phyloP scores from a whole-genome alignment of 2,113 vertebrate genomes.

The Empidonax alnorum region DNA sequence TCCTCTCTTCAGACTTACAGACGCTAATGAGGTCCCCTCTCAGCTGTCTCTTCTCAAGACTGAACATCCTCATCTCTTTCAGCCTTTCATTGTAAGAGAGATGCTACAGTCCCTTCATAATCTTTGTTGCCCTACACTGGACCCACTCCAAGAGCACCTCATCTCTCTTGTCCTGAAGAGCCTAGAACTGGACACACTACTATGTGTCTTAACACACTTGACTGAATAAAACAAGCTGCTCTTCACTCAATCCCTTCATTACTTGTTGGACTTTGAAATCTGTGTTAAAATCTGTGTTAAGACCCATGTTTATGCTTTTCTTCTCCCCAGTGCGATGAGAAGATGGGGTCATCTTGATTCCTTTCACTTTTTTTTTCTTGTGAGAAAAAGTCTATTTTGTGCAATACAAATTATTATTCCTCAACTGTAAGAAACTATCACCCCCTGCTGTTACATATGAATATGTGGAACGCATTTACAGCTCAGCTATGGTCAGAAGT shows the following conservation, averaged over 20 bases:
- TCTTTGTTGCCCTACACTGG: neutral
- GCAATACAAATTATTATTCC: neutral
- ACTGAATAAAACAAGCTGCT: neutral
- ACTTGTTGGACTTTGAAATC: neutral
- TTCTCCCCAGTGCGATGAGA: neutral
- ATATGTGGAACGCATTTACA: neutral
- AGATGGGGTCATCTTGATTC: neutral
- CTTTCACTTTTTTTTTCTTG: neutral
- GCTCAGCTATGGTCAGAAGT: neutral
- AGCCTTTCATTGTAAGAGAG: neutral
- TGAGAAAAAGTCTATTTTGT: neutral
- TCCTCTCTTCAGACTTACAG: neutral
- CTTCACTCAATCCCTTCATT: neutral
- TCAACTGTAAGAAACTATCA: neutral
- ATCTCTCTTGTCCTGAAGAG: neutral
- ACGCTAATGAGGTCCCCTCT: rapidly evolving
- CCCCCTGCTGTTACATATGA: neutral
- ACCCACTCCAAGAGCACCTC: neutral
- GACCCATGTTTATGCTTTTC: neutral
- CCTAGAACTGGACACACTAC: neutral
- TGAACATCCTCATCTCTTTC: neutral
- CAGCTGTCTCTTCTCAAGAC: rapidly evolving
- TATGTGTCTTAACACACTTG: neutral
- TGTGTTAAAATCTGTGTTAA: neutral
- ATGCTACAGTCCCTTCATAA: too few relatives aligned